These are phyloP conservation scores for Andrena bicolor DNA, from an alignment of 2,888 invertebrate species.

Conservation along the genomic window DNA sequence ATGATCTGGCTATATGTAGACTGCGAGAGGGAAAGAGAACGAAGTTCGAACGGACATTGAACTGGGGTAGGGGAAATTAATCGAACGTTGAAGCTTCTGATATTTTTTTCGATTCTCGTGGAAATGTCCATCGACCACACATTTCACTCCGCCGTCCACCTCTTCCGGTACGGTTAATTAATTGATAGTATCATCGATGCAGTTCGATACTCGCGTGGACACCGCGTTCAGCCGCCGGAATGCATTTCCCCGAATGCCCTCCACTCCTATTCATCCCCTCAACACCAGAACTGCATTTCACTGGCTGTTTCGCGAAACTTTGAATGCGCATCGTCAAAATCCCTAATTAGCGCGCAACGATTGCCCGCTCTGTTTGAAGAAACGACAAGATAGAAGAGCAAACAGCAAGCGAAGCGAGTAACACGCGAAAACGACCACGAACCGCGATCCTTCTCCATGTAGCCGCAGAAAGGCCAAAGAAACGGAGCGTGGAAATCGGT, in stretches of 20 bases:
- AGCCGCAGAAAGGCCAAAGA: not conserved
- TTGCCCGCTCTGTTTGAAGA: too few species aligned
- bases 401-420: too few species aligned
- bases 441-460: not conserved
- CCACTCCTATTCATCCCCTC: too few species aligned
- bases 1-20: too few species aligned
- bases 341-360: too few species aligned
- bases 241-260: not conserved
- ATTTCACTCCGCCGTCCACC: slow-evolving; percentile 21
- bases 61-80: not conserved
- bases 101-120: slow-evolving; percentile 4
- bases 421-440: not conserved
- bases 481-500: not conserved
- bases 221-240: not conserved
- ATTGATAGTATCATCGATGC: slow-evolving; percentile 43
- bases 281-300: too few species aligned
- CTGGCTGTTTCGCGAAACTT: too few species aligned
- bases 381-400: too few species aligned
- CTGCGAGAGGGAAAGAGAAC: too few species aligned
- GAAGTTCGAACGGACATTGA: not conserved
- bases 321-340: too few species aligned
- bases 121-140: not conserved
- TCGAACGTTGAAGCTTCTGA: not conserved
- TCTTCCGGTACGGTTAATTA: slow-evolving; percentile 35
- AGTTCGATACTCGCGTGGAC: slow-evolving; percentile 23